Conservation (phyloP, 30 jellyfish, hydroid and myxozoan genomes). For the Rhopilema esculentum region DNA sequence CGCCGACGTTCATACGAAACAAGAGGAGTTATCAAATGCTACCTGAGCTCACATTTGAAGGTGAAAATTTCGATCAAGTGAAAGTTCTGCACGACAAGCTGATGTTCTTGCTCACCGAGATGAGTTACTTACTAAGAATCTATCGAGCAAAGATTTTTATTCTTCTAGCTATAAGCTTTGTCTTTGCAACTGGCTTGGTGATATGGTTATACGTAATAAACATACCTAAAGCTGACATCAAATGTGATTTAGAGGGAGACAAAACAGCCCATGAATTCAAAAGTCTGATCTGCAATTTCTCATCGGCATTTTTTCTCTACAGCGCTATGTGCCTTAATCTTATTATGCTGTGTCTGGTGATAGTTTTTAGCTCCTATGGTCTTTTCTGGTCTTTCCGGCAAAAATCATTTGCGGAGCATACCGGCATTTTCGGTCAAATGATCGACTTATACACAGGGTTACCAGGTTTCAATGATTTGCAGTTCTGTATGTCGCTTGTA, state of each 20-base stretch:
- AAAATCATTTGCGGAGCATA: constrained; percentile 51
- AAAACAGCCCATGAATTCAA: constrained; percentile 42
- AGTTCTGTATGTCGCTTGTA: constrained; percentile 72
- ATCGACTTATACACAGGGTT: constrained; percentile 76
- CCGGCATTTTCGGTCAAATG: constrained; percentile 73
- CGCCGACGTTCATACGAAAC: constrained; percentile 60
- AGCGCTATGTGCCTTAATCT: constrained; percentile 71
- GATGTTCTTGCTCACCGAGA: constrained; percentile 68
- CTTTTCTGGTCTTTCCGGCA: constrained; percentile 65
- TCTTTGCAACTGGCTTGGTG: constrained; percentile 37
- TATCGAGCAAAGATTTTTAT: constrained; percentile 55
- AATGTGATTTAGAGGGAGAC: constrained; percentile 51
- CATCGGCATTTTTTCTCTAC: constrained; percentile 67
- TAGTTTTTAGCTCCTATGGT: constrained; percentile 51
- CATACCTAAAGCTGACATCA: constrained; percentile 63
- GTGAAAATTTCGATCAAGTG: constrained; percentile 55
- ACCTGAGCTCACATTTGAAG: constrained; percentile 67
- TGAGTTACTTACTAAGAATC: constrained; percentile 64
- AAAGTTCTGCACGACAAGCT: constrained; percentile 78
- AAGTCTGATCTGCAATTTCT: constrained; percentile 70
- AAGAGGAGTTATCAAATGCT: constrained; percentile 60
- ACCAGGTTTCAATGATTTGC: constrained; percentile 75
- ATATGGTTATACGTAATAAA: constrained; percentile 60
- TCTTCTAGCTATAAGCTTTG: constrained; percentile 33
- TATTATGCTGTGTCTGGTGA: constrained; percentile 33